Conservation (phyloP, 2,113 vertebrate genomes). For the Gymnocephalus cernua region DNA sequence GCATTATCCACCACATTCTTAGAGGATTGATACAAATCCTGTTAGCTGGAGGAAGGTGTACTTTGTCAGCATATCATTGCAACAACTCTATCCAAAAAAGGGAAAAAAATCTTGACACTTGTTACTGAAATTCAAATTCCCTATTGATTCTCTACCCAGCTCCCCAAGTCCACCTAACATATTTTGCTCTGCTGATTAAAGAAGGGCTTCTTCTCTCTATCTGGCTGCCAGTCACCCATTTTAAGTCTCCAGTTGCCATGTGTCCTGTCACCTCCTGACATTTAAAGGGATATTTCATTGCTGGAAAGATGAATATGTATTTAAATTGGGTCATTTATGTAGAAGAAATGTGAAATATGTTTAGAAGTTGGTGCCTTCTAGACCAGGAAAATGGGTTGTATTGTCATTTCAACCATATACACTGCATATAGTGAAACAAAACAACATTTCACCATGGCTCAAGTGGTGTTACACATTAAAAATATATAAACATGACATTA, state of each 20-base stretch:
- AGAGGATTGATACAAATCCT: conserved; percentile 13
- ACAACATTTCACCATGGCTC: too few species aligned
- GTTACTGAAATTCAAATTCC: neutral
- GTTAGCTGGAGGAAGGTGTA: conserved; percentile 27
- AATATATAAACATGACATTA: too few species aligned
- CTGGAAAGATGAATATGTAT: too few species aligned
- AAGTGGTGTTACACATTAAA: too few species aligned
- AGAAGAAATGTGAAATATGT: too few species aligned
- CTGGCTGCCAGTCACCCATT: conserved; percentile 13
- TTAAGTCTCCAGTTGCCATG: neutral
- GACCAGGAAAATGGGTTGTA: too few species aligned
- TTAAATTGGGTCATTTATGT: too few species aligned
- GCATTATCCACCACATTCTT: conserved; percentile 45
- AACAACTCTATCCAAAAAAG: conserved; percentile 14
- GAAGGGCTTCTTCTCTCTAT: neutral
- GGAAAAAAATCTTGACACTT: neutral
- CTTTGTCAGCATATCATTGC: conserved; percentile 23
- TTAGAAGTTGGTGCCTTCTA: too few species aligned
- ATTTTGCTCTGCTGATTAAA: neutral
- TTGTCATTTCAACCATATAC: too few species aligned
- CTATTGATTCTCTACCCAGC: neutral
- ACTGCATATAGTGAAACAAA: too few species aligned
- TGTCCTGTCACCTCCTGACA: conserved; percentile 8
- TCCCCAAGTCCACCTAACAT: neutral
- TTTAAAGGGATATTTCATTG: too few species aligned